Conservation (phyloP, 2,113 vertebrate genomes). For the Neoarius graeffei region DNA sequence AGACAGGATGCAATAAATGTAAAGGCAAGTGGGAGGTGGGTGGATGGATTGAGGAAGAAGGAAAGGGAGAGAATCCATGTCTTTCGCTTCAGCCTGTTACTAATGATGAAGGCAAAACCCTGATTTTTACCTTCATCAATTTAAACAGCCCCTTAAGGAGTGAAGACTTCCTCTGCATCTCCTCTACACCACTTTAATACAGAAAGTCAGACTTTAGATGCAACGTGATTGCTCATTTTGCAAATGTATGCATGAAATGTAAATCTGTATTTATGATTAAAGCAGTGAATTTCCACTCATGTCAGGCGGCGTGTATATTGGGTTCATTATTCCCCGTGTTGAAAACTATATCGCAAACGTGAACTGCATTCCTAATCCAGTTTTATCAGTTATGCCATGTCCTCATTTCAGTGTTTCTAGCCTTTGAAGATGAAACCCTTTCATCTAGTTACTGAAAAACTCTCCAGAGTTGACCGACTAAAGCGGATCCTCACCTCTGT, state of each 20-base stretch:
- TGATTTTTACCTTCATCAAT: conserved; percentile 49
- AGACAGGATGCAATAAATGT: conserved; percentile 14
- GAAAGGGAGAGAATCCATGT: conserved; percentile 41
- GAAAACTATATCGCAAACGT: neutral
- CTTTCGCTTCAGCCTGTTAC: conserved; percentile 26
- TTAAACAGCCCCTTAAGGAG: conserved; percentile 49
- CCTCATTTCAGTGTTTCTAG: neutral
- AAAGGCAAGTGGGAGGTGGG: conserved; percentile 26
- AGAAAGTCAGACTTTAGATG: conserved; percentile 1
- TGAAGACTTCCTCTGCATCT: conserved; percentile 38
- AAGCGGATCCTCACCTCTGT: neutral
- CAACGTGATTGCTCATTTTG: neutral
- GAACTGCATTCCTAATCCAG: conserved; percentile 10
- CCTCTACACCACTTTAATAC: conserved; percentile 24
- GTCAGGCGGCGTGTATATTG: neutral
- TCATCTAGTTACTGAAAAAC: conserved; percentile 9
- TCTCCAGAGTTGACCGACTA: neutral
- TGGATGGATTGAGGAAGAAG: conserved; percentile 34
- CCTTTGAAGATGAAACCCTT: neutral
- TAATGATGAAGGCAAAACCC: conserved; percentile 50
- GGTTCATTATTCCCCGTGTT: neutral
- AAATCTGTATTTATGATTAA: neutral
- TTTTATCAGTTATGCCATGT: neutral
- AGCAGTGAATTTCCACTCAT: neutral
- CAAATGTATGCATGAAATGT: conserved; percentile 1